Evolutionary conservation across 1,140 invertebrate species (phyloP).

Genomic region (Glossosoma conforme): DNA sequence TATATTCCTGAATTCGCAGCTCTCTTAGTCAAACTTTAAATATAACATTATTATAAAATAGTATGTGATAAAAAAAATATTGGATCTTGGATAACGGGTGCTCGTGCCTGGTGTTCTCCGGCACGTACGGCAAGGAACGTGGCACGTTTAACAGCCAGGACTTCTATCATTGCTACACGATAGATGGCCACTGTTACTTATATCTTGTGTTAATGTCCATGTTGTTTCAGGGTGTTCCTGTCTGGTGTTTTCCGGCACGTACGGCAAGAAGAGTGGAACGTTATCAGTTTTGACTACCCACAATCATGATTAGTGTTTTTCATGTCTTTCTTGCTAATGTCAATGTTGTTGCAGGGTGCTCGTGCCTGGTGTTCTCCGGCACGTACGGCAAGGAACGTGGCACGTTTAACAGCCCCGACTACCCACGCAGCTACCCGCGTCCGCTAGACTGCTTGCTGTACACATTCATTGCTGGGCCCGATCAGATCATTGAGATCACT

Average conservation of each 20-base stretch:
- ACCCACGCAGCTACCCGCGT: constrained; percentile 67
- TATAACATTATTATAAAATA: too few relatives aligned
- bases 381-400: constrained; percentile 74
- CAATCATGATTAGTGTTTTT: too few relatives aligned
- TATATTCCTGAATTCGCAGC: too few relatives aligned
- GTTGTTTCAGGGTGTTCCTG: constrained; percentile 72
- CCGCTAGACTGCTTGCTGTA: constrained; percentile 81
- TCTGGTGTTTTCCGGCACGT: constrained; percentile 71
- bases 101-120: constrained; percentile 73
- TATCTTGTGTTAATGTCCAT: neutral
- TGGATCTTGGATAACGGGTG: too few relatives aligned
- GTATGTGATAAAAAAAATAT: too few relatives aligned
- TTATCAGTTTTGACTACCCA: constrained; percentile 79
- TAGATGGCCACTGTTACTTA: too few relatives aligned
- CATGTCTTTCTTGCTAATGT: too few relatives aligned
- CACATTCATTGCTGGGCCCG: constrained; percentile 70
- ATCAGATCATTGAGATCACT: constrained; percentile 75
- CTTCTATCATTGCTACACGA: too few relatives aligned
- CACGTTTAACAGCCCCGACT: constrained; percentile 77
- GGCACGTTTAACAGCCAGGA: constrained; percentile 79
- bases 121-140: constrained; percentile 69
- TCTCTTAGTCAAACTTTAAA: too few relatives aligned
- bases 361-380: constrained; percentile 73
- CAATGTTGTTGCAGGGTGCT: constrained; percentile 62
- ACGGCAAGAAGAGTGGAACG: constrained; percentile 69